Evolutionary conservation across 2,797 vertebrate species (phyloP).

Genomic region (Poeciliopsis turneri): DNA sequence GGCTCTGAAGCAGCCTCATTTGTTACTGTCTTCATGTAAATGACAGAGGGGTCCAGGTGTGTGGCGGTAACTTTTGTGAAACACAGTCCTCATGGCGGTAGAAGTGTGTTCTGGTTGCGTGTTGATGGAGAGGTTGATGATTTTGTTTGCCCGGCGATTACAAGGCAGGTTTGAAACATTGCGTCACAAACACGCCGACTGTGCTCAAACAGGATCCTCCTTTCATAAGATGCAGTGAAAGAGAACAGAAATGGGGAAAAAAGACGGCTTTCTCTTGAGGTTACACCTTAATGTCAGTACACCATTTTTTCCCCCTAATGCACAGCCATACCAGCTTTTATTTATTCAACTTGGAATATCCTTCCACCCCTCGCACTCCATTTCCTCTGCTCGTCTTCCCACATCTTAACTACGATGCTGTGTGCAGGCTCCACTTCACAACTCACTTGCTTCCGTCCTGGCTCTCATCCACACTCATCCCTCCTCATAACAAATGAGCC

Average conservation of each 20-base stretch:
- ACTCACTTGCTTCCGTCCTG: constrained; percentile 61
- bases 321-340: constrained; percentile 6
- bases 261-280: constrained; percentile 16
- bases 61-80: constrained; percentile 51
- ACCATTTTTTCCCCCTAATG: neutral
- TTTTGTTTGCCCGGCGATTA: constrained; percentile 49
- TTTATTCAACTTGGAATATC: constrained; percentile 12
- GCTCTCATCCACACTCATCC: constrained; percentile 63
- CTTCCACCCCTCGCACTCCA: neutral
- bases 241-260: neutral
- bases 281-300: constrained; percentile 26
- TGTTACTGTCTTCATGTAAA: constrained; percentile 64
- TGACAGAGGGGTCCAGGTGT: constrained; percentile 22
- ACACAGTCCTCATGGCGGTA: constrained; percentile 44
- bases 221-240: constrained; percentile 30
- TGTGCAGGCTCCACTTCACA: constrained; percentile 52
- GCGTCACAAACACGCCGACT: constrained; percentile 64
- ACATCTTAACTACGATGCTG: constrained; percentile 25
- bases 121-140: constrained; percentile 37
- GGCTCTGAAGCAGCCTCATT: constrained; percentile 47
- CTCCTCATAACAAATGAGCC: constrained; percentile 67
- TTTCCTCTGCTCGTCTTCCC: neutral
- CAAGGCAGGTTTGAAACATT: constrained; percentile 68
- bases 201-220: constrained; percentile 19
- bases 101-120: constrained; percentile 11